Percentiles rank a stretch among this genome's conserved stretches.
Evolutionary conservation across 2,888 invertebrate genomes (phyloP).

Genomic region (Cenopis cana): DNA sequence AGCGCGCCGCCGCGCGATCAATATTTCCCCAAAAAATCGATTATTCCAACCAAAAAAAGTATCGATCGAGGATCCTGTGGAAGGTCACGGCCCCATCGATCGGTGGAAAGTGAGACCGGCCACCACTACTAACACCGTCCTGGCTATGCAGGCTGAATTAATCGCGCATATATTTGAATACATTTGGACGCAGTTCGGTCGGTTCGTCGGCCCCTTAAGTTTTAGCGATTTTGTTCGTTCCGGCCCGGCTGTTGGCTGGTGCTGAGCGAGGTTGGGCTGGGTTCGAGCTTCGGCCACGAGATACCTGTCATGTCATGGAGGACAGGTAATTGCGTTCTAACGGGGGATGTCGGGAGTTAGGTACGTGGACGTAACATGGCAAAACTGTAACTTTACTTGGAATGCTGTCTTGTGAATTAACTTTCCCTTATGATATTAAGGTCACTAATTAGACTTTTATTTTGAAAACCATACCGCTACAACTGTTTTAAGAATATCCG

Average conservation of each 20-base stretch:
- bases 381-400: background rate
- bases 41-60: conserved; percentile 58
- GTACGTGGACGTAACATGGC: background rate
- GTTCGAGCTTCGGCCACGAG: background rate
- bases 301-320: conserved; percentile 22
- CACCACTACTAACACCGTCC: conserved; percentile 85
- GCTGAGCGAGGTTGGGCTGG: background rate
- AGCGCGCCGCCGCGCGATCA: background rate
- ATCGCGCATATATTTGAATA: conserved; percentile 86
- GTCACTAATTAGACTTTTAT: no score
- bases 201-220: conserved; percentile 83
- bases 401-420: no score
- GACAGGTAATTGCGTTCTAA: background rate
- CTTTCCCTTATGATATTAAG: no score
- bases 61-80: conserved; percentile 77
- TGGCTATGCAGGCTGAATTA: conserved; percentile 86
- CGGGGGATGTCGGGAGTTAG: background rate
- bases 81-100: conserved; percentile 85
- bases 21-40: conserved; percentile 19
- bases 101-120: conserved; percentile 83
- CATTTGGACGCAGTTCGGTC: conserved; percentile 77
- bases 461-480: no score
- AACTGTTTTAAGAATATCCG: no score
- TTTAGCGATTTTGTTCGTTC: conserved; percentile 78
- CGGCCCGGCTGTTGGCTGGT: conserved; percentile 46